These are phyloP conservation scores for Mirza zaza DNA, from an alignment of 2,113 vertebrate genomes.

Conservation along the genomic window DNA sequence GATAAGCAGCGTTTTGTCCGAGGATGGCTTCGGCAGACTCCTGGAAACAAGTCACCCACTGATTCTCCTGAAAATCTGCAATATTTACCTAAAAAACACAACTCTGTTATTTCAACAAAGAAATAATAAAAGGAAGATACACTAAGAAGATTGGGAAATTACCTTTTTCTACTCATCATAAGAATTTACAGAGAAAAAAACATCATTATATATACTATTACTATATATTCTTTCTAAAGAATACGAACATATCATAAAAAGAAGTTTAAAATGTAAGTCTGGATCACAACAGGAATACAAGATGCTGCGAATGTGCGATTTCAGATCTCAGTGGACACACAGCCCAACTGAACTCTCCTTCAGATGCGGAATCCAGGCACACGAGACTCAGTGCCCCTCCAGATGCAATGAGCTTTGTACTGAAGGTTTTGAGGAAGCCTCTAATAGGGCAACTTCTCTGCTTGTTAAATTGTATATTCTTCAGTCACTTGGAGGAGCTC, in stretches of 20 bases:
- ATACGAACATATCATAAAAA: not conserved
- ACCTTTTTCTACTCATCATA: not conserved
- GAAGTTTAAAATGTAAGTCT: not conserved
- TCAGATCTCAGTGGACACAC: not conserved
- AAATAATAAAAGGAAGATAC: conserved; percentile 45
- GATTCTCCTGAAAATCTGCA: conserved; percentile 94
- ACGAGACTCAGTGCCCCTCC: not conserved
- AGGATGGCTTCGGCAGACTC: conserved; percentile 94
- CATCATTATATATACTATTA: not conserved
- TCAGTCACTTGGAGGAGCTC: not conserved
- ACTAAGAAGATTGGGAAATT: not conserved
- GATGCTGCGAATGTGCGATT: not conserved
- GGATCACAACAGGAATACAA: not conserved
- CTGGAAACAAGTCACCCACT: conserved; percentile 99
- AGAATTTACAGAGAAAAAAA: not conserved
- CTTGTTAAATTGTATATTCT: not conserved
- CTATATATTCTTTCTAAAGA: not conserved
- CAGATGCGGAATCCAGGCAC: not conserved
- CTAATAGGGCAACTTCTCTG: not conserved
- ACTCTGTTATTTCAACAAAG: conserved; percentile 32
- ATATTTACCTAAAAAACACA: conserved; percentile 90
- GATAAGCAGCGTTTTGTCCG: conserved; percentile 91
- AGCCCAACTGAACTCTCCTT: not conserved
- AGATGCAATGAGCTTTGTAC: not conserved
- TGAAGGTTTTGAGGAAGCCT: not conserved